Evolutionary conservation across 64 coral and sea anemone species (phyloP), one percentile per base, ranked within the genome.

Genomic region (Montipora sp.): DNA sequence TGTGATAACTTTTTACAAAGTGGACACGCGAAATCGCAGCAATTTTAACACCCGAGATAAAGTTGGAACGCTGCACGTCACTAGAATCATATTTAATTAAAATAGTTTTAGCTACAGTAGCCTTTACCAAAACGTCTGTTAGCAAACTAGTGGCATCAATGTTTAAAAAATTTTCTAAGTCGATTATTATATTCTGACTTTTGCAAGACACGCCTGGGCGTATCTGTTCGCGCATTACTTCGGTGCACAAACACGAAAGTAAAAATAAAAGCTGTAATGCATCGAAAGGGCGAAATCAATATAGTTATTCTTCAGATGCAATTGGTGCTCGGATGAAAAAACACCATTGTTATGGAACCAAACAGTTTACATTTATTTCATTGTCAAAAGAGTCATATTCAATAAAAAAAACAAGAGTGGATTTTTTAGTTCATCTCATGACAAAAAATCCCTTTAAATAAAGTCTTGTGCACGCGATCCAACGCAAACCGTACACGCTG

Each of bases 31-130:
- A 15, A 83, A 15, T 46, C 36, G 36, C 36, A 36, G 36, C 36
- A 36, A 36, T 36, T 36, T 36, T 36, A 36, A 36, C 36, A 36
- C 36, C 36, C 4, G 5, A 66, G 9, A 46, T 5, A 83, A 68
- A 67, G 58, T 43, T 67, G 14, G 67, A 60, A 47, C 58, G 7
- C 36, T 58, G 59, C 80, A 83, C 80, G 80, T 67, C 51, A 80
- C 1, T 12, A 10, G 15, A 75, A 27, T 36, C 36, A 36, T 36
- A 36, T 36, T 36, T 36, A 36, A 36, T 36, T 36, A 36, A 36
- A 36, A 36, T 36, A 36, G 36, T 36, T 36, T 36, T 36, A 36
- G 36, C 36, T 36, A 36, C 36, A 36, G 36, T 36, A 36, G 36
- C 36, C 36, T 36, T 36, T 36, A 36, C 36, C 36, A 36, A 59